These are phyloP conservation scores for Pogonus chalceus DNA, from an alignment of 1,140 invertebrate genomes.

Conservation along the genomic window DNA sequence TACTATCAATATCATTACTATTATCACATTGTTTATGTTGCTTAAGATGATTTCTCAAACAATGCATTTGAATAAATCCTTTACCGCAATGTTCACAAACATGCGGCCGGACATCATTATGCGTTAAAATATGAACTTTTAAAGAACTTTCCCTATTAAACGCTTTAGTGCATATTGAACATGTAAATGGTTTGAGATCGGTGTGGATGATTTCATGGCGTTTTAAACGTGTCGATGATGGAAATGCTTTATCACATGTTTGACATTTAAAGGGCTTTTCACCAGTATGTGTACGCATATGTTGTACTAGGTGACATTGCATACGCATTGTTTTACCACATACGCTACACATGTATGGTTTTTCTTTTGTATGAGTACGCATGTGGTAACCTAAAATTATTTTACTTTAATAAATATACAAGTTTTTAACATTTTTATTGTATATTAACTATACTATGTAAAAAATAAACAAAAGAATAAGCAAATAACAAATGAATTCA, in stretches of 20 bases:
- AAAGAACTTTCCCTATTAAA: slow-evolving; percentile 31
- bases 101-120: slow-evolving; percentile 56
- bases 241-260: slow-evolving; percentile 52
- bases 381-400: slow-evolving; percentile 28
- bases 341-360: slow-evolving; percentile 25
- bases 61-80: slow-evolving; percentile 50
- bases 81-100: slow-evolving; percentile 54
- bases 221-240: slow-evolving; percentile 55
- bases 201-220: slow-evolving; percentile 70
- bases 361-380: slow-evolving; percentile 28
- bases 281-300: slow-evolving; percentile 49
- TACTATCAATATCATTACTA: no score
- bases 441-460: no score
- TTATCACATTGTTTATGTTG: no score
- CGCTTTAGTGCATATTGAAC: slow-evolving; percentile 38
- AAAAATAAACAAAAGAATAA: no score
- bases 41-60: slow-evolving; percentile 50
- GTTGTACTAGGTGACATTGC: slow-evolving; percentile 29
- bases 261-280: slow-evolving; percentile 40
- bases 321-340: slow-evolving; percentile 27
- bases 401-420: no score
- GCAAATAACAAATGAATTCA: no score
- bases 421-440: no score
- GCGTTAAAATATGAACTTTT: slow-evolving; percentile 44
- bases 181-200: slow-evolving; percentile 42